Evolutionary conservation across 2,113 vertebrate species (phyloP), one percentile per base, ranked within the genome.

Genomic region (Calonectris borealis): DNA sequence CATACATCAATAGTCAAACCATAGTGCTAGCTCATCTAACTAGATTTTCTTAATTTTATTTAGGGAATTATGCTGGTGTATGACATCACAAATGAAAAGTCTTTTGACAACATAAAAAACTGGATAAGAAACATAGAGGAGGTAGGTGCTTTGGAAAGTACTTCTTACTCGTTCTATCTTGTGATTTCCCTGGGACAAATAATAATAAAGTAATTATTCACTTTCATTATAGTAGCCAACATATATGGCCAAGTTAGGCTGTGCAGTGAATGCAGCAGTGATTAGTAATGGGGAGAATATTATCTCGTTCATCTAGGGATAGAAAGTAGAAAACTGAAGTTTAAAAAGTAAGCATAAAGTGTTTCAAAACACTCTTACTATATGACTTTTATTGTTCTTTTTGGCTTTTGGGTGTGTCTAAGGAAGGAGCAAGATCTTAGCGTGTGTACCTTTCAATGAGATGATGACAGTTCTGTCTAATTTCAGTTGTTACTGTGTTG

Each of bases 111-210:
- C 97, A 99, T 99, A 91, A 99, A 99, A 97, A 99, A 99, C 96
- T 99, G 99, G 99, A 99, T 99, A 95, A 98, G 99, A 94, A 99
- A 99, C 97, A 99, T 99, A 88, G 99, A 99, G 97, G 99, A 99
- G 99, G 99, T 99, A 97, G 97, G 97, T 94, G 34, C 31, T 92
- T 91, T 75, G 61, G 44, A 71, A 61, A n/a, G 40, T 65, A 29
- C 38, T 52, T 62, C 48, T 38, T 64, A 52, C 8, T 92, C 0
- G 0, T 69, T 66, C 11, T 8, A 8, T 55, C 10, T 64, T 82
- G 16, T 0, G 10, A 49, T 71, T 76, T 94, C 16, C 31, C 31
- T 40, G 18, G 21, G 64, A 48, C 32, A 92, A 78, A 19, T 58
- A 66, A 48, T 58, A 48, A 70, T 49, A 7, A 61, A 94, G 49